Evolutionary conservation across 2,888 invertebrate genomes (phyloP), one percentile per base, ranked within the genome.

Genomic region (Andrena bicolor): DNA sequence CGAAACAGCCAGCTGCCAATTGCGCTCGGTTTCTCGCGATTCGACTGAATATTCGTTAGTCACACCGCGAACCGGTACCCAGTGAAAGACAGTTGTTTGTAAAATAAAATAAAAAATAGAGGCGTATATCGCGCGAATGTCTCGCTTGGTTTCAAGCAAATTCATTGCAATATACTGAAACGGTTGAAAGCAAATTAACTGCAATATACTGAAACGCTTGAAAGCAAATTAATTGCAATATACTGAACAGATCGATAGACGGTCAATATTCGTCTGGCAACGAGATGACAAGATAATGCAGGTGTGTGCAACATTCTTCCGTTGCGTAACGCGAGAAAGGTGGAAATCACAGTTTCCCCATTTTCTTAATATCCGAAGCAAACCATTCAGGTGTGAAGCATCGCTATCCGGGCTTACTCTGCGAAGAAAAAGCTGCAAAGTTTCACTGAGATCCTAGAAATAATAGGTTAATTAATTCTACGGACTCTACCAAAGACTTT

Each of bases 241-340:
- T 23, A 32, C 65, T 32, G 64, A 73, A 65, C 49, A 20, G 10
- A 35, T 74, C 30, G 75, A 41, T 30, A 23, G 56, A 30, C 23
- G 8, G 10, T 77, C 65, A 41, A 66, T 35, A 1, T 23, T 41
- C 4, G 28, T n/a, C 30, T 28, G 28, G 20, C 20, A 30, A 56
- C n/a, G 28, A 66, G 71, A 80, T 80, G 66, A 72, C 32, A 5
- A 35, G 71, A 80, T 80, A 80, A 71, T 49, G 48, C 61, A 49
- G 49, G 60, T 28, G 61, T 8, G 72, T 5, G 71, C 79, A 61
- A 69, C 80, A 66, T 72, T 80, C 71, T 56, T 72, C 71, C 71
- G 60, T 80, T 80, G 41, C 72, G 68, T 80, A 80, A 80, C 80
- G 61, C 80, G 80, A 68, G 80, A 80, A 80, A 80, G 80, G 80